Conservation (phyloP, 2,888 invertebrate genomes). For the Blomia tropicalis region DNA sequence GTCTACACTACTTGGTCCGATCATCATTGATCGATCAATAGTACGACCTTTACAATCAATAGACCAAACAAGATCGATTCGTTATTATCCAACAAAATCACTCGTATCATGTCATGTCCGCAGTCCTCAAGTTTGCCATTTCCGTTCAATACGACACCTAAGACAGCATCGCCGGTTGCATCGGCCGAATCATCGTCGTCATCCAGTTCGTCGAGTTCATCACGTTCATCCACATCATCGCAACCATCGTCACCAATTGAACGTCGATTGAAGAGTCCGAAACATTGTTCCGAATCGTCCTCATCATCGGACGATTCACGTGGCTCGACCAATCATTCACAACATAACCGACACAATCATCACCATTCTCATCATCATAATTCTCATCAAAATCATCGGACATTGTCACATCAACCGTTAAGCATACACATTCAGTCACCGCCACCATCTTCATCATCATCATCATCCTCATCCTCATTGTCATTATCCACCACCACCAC, state of each 20-base stretch:
- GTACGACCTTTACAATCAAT: too few relatives aligned
- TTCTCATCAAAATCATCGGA: too few relatives aligned
- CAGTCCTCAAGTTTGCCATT: background rate
- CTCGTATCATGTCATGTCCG: background rate
- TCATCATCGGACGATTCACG: background rate
- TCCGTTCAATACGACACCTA: background rate
- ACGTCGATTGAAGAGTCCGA: background rate
- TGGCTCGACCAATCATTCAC: background rate
- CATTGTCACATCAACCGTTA: background rate
- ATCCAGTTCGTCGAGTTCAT: background rate
- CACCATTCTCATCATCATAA: too few relatives aligned
- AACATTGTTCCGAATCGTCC: background rate
- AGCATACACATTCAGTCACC: background rate
- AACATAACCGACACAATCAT: too few relatives aligned
- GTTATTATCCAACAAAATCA: background rate
- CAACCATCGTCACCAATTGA: background rate
- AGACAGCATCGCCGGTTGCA: background rate
- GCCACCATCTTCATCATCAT: background rate
- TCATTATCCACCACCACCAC: too few relatives aligned
- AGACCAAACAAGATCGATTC: too few relatives aligned
- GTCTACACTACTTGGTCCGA: background rate
- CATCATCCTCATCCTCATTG: background rate
- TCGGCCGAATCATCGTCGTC: background rate
- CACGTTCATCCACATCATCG: conserved; percentile 2
- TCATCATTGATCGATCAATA: too few relatives aligned